These are phyloP conservation scores for Parazoanthus swiftii DNA, from an alignment of 92 coral and sea anemone genomes.

Conservation along the genomic window DNA sequence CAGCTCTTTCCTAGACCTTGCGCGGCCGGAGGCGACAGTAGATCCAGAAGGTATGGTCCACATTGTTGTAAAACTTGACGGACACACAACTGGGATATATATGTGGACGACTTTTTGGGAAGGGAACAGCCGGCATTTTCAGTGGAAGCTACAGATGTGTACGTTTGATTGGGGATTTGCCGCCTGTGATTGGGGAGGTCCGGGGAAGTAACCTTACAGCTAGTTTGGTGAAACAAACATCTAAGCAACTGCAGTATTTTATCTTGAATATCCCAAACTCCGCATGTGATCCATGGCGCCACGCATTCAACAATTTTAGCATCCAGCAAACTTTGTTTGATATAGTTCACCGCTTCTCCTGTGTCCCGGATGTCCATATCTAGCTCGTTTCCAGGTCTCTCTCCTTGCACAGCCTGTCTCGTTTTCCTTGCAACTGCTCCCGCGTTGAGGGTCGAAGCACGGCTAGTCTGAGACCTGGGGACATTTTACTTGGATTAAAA, in stretches of 20 bases:
- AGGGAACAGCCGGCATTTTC: not conserved
- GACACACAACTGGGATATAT: constrained; percentile 66
- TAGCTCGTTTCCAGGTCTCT: constrained; percentile 6
- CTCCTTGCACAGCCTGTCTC: constrained; percentile 1
- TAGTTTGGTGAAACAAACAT: constrained; percentile 58
- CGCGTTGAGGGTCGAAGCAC: constrained; percentile 32
- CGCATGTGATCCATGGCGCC: constrained; percentile 88
- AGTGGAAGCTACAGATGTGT: constrained; percentile 16
- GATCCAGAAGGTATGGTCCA: constrained; percentile 74
- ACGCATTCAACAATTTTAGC: constrained; percentile 56
- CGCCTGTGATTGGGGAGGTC: not conserved
- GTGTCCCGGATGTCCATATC: constrained; percentile 40
- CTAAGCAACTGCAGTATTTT: constrained; percentile 60
- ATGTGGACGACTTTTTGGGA: constrained; percentile 23
- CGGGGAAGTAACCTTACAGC: not conserved
- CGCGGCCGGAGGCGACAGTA: constrained; percentile 65
- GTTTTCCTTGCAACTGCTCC: not conserved
- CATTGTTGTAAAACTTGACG: constrained; percentile 83
- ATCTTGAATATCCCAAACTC: constrained; percentile 69
- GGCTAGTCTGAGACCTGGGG: constrained; percentile 36
- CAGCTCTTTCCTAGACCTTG: constrained; percentile 57
- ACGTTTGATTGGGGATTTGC: not conserved
- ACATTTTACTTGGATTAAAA: too few relatives aligned
- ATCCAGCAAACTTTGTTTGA: constrained; percentile 71
- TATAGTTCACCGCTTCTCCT: constrained; percentile 56